A percentile compares a stretch with the other conserved stretches of the same genome.
phyloP scores from a whole-genome alignment of 1,140 invertebrate genomes.

The Polyergus mexicanus region DNA sequence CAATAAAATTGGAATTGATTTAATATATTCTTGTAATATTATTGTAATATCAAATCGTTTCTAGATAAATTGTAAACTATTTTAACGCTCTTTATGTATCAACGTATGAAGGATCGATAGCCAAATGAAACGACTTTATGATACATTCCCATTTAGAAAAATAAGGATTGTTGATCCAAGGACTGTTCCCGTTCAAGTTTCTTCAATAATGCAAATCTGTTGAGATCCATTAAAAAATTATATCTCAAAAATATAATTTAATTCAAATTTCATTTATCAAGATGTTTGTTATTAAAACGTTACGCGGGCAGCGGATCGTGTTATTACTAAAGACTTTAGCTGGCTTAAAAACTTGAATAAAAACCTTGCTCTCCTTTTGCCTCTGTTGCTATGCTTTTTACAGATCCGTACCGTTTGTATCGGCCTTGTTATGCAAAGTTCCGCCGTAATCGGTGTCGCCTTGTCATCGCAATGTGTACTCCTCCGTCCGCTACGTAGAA shows the following conservation, averaged over 20 bases:
- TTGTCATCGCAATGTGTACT: conserved; percentile 37
- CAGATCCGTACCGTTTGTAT: background rate
- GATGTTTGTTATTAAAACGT: background rate
- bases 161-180: background rate
- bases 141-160: background rate
- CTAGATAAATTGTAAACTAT: background rate
- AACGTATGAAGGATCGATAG: background rate
- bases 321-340: background rate
- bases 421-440: background rate
- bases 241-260: background rate
- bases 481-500: background rate
- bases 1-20: background rate
- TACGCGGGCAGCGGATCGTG: background rate
- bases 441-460: conserved; percentile 7
- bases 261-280: conserved; percentile 3
- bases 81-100: background rate
- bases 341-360: background rate
- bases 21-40: background rate
- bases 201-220: background rate
- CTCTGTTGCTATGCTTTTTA: background rate
- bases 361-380: background rate
- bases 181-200: background rate
- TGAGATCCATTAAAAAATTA: background rate
- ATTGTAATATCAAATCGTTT: background rate
- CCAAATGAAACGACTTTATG: background rate